These are phyloP conservation scores for Notodonta ziczac DNA, from an alignment of 2,888 invertebrate species.

Conservation along the genomic window DNA sequence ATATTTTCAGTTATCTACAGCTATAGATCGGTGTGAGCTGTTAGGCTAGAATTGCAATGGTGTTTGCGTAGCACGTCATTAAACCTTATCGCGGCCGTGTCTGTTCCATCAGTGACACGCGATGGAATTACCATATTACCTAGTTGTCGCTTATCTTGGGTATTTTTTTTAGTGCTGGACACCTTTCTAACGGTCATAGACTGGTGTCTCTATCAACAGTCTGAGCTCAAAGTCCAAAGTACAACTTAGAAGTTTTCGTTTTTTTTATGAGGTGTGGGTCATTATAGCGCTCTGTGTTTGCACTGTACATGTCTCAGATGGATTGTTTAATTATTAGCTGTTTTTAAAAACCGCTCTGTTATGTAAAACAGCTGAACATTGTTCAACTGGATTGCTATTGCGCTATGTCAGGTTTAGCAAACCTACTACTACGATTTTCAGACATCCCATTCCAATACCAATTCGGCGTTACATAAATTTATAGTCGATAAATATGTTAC, in stretches of 20 bases:
- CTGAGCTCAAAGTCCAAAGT: neutral
- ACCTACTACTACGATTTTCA: too few species aligned
- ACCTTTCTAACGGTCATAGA: constrained; percentile 1
- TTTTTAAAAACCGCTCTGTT: too few species aligned
- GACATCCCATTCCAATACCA: too few species aligned
- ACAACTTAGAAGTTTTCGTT: neutral
- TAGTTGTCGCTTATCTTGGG: constrained; percentile 10
- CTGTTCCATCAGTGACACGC: constrained; percentile 38
- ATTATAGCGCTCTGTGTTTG: too few species aligned
- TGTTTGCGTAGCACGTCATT: constrained; percentile 44
- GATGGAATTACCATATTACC: constrained; percentile 25
- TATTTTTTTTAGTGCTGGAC: neutral
- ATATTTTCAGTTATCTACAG: constrained; percentile 36
- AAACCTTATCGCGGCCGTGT: constrained; percentile 39
- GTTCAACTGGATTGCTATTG: too few species aligned
- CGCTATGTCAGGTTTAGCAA: too few species aligned
- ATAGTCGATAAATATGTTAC: too few species aligned
- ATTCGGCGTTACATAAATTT: too few species aligned
- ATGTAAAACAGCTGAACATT: too few species aligned
- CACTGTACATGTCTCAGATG: too few species aligned
- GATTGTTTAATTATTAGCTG: too few species aligned
- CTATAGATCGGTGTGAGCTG: constrained; percentile 44
- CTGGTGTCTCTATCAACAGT: neutral
- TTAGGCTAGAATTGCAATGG: constrained; percentile 41
- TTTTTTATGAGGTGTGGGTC: neutral